A percentile compares a stretch with the other conserved stretches of the same genome.
These are phyloP conservation scores for Salvator merianae DNA, from an alignment of 2,113 vertebrate species.

Conservation along the genomic window DNA sequence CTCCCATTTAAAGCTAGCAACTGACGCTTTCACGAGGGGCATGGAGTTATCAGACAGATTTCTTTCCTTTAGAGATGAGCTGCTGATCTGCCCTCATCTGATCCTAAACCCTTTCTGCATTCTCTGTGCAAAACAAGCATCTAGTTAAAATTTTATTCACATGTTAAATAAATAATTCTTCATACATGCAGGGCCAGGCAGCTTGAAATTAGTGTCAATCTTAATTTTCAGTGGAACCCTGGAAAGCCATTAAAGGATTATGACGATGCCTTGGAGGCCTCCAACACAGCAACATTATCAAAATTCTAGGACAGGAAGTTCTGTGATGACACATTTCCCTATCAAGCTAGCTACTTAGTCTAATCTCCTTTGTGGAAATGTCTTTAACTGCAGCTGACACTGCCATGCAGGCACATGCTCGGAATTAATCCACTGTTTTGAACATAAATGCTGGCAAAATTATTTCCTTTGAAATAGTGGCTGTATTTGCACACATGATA, in stretches of 20 bases:
- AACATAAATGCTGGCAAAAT: background rate
- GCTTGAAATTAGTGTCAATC: conserved; percentile 11
- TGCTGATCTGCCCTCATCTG: background rate
- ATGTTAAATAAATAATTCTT: conserved; percentile 1
- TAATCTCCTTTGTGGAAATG: background rate
- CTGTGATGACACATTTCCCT: background rate
- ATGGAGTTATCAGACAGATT: too few relatives aligned
- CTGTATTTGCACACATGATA: too few relatives aligned
- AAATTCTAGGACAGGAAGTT: background rate
- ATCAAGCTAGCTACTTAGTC: background rate
- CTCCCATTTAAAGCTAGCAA: background rate
- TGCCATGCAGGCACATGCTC: background rate
- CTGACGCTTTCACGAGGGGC: background rate
- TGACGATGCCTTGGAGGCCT: background rate
- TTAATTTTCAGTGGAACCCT: conserved; percentile 10
- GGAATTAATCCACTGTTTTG: background rate
- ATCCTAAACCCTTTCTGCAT: background rate
- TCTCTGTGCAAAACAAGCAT: background rate
- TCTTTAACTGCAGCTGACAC: background rate
- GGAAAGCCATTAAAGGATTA: background rate
- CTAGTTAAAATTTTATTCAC: conserved; percentile 5
- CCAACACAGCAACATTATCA: background rate
- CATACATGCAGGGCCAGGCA: background rate
- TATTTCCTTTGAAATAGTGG: background rate
- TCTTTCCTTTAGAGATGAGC: background rate